Evolutionary conservation across 2,113 vertebrate genomes (phyloP).

Genomic region (Triplophysa rosa): DNA sequence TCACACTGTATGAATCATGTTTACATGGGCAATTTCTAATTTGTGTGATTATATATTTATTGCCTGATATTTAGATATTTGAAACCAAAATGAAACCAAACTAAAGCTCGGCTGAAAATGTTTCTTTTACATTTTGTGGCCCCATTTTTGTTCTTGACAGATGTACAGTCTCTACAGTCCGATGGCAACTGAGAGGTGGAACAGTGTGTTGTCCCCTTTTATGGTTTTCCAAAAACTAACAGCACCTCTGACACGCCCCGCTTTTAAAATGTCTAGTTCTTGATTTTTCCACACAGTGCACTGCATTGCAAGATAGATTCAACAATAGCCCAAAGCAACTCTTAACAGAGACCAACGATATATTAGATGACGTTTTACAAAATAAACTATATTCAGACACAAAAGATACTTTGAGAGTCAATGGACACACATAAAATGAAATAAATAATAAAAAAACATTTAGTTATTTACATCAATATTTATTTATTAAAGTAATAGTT

Average conservation of each 20-base stretch:
- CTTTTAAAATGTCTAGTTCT: constrained; percentile 41
- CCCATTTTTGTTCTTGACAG: constrained; percentile 30
- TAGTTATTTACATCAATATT: no score
- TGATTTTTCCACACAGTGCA: constrained; percentile 19
- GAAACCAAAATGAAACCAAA: constrained; percentile 39
- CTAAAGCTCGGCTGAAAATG: constrained; percentile 28
- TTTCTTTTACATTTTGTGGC: constrained; percentile 23
- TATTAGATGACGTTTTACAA: neutral
- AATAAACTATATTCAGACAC: neutral
- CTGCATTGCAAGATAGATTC: constrained; percentile 8
- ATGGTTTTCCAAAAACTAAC: constrained; percentile 28
- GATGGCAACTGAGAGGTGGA: constrained; percentile 22
- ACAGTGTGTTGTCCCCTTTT: constrained; percentile 35
- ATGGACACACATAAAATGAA: no score
- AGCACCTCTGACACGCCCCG: neutral
- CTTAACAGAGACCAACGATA: neutral
- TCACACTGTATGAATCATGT: constrained; percentile 8
- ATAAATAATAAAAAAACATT: no score
- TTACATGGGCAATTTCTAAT: neutral
- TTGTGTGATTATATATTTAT: constrained; percentile 18
- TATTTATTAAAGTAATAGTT: no score
- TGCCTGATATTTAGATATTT: constrained; percentile 24
- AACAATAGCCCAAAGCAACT: constrained; percentile 5
- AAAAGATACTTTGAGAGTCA: no score
- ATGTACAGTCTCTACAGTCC: constrained; percentile 27